Conservation (phyloP, 2,888 invertebrate species). For the Gymnocheta viridis region DNA sequence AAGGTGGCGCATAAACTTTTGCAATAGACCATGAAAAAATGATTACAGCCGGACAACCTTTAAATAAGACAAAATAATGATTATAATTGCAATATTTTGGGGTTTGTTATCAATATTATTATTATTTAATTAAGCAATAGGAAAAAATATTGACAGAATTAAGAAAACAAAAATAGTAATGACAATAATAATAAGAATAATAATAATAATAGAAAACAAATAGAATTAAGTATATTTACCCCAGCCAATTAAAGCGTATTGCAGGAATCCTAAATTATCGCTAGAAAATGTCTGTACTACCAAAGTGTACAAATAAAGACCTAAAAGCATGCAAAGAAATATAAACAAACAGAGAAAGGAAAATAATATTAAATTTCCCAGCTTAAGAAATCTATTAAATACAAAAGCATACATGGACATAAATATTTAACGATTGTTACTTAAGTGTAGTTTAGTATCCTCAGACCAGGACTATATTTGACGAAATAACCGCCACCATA, state of each 20-base stretch:
- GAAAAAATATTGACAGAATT: not conserved
- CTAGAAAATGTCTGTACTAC: conserved; percentile 93
- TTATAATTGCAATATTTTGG: conserved; percentile 9
- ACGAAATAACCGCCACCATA: too few species aligned
- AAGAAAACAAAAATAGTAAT: not conserved
- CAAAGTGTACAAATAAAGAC: conserved; percentile 92
- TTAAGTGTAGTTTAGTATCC: too few species aligned
- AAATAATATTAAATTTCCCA: not conserved
- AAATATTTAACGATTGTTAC: conserved; percentile 3
- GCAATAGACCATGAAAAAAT: conserved; percentile 80
- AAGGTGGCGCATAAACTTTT: conserved; percentile 78
- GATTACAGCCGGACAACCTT: conserved; percentile 79
- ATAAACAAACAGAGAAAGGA: not conserved
- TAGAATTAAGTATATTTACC: conserved; percentile 84
- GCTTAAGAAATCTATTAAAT: not conserved
- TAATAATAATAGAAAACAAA: conserved; percentile 11
- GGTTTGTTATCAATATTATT: not conserved
- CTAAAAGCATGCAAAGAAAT: conserved; percentile 82
- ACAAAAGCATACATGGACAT: too few species aligned
- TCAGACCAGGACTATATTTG: too few species aligned
- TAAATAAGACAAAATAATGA: conserved; percentile 16
- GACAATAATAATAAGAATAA: not conserved
- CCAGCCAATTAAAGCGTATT: conserved; percentile 93
- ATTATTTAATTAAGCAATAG: not conserved
- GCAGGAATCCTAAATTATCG: conserved; percentile 91